A percentile compares a stretch with the other conserved stretches of the same genome.
Evolutionary conservation across 2,888 invertebrate genomes (phyloP).

Genomic region (Polyploca ridens): DNA sequence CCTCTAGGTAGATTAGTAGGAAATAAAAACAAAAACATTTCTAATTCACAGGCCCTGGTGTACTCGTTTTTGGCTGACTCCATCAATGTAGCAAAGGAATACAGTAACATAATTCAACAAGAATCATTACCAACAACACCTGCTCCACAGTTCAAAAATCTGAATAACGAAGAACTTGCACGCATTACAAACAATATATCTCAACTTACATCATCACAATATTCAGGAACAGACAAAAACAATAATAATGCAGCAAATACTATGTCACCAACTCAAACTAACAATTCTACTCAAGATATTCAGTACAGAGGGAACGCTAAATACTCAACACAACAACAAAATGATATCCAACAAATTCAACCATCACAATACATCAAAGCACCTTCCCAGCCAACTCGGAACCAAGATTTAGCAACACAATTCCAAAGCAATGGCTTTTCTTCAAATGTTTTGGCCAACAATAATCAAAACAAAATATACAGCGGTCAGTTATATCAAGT

Average conservation of each 20-base stretch:
- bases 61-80: constrained; percentile 77
- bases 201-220: constrained; percentile 72
- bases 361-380: constrained; percentile 41
- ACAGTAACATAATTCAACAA: constrained; percentile 67
- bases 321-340: constrained; percentile 34
- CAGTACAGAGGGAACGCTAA: constrained; percentile 40
- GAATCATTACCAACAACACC: constrained; percentile 51
- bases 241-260: constrained; percentile 38
- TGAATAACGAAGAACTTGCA: constrained; percentile 61
- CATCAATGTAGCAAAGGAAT: constrained; percentile 73
- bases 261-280: constrained; percentile 35
- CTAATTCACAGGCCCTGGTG: constrained; percentile 80
- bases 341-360: constrained; percentile 40
- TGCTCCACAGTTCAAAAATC: constrained; percentile 52
- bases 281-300: constrained; percentile 34
- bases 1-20: constrained; percentile 69
- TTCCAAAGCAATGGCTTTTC: constrained; percentile 40
- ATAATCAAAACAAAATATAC: constrained; percentile 60
- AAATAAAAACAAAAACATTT: constrained; percentile 68
- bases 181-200: constrained; percentile 67
- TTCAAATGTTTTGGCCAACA: constrained; percentile 35
- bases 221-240: constrained; percentile 42
- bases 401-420: constrained; percentile 28
- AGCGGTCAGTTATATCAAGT: constrained; percentile 76
- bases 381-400: constrained; percentile 42